phyloP scores from a whole-genome alignment of 2,888 invertebrate species.

The Ophioninae sp. region DNA sequence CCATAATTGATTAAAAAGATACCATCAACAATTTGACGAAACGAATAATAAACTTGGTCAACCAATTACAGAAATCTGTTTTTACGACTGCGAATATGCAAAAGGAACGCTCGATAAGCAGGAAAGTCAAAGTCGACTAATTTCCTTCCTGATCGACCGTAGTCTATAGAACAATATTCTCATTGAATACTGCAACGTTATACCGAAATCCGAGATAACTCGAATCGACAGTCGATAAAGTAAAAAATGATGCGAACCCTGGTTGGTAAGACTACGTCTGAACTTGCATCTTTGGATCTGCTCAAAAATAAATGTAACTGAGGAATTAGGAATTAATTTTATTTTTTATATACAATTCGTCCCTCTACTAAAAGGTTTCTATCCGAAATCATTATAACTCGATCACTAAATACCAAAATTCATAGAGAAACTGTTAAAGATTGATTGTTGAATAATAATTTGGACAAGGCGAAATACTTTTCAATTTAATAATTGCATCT shows the following conservation, averaged over 20 bases:
- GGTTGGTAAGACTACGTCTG: neutral
- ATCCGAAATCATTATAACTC: no score
- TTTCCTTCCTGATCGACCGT: neutral
- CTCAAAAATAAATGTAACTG: no score
- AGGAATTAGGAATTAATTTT: no score
- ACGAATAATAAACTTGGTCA: neutral
- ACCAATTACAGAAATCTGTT: neutral
- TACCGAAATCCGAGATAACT: neutral
- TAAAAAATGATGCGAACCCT: neutral
- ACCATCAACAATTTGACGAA: neutral
- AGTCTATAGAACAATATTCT: neutral
- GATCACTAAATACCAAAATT: no score
- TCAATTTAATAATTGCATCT: no score
- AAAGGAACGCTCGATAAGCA: neutral
- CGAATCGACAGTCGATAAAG: neutral
- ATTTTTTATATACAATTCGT: no score
- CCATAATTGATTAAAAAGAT: no score
- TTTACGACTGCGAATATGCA: neutral
- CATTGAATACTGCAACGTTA: neutral
- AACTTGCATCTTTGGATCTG: neutral
- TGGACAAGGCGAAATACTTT: no score
- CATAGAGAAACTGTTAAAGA: no score
- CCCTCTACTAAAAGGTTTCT: no score
- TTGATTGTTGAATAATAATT: no score
- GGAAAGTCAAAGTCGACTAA: neutral